These are phyloP conservation scores for Chroicocephalus ridibundus DNA, from an alignment of 2,113 vertebrate species.

Conservation along the genomic window DNA sequence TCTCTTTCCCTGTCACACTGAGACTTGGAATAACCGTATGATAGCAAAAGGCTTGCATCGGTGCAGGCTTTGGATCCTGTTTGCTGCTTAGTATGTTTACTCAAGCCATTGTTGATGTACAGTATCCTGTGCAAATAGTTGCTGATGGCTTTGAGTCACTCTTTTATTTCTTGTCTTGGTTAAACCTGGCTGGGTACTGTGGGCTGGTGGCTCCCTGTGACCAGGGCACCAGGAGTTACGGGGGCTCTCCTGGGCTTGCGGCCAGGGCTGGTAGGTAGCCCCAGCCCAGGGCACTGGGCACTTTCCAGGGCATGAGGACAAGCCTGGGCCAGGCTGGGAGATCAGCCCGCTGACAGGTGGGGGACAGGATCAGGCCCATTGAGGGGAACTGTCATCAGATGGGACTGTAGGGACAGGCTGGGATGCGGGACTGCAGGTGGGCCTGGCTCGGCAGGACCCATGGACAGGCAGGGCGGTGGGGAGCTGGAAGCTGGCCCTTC, in stretches of 20 bases:
- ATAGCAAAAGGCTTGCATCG: neutral
- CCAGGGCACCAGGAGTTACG: accelerated
- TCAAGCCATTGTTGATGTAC: neutral
- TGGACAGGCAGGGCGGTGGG: accelerated
- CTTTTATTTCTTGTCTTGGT: neutral
- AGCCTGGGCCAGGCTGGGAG: neutral
- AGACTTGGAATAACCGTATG: neutral
- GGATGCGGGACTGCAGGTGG: accelerated
- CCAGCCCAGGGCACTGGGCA: neutral
- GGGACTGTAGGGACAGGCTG: neutral
- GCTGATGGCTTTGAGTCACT: neutral
- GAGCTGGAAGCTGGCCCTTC: accelerated
- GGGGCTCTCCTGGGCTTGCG: neutral
- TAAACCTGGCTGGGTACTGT: neutral
- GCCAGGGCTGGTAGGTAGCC: accelerated
- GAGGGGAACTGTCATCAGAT: neutral
- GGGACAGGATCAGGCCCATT: accelerated
- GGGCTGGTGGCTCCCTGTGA: neutral
- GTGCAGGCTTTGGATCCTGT: neutral
- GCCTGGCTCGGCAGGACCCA: accelerated
- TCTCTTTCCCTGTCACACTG: neutral
- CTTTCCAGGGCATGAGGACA: neutral
- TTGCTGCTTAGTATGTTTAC: neutral
- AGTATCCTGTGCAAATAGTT: neutral
- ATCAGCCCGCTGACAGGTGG: accelerated